Base-by-base conservation (phyloP, 1,140 invertebrate species). In the Bicyclus anynana region DNA sequence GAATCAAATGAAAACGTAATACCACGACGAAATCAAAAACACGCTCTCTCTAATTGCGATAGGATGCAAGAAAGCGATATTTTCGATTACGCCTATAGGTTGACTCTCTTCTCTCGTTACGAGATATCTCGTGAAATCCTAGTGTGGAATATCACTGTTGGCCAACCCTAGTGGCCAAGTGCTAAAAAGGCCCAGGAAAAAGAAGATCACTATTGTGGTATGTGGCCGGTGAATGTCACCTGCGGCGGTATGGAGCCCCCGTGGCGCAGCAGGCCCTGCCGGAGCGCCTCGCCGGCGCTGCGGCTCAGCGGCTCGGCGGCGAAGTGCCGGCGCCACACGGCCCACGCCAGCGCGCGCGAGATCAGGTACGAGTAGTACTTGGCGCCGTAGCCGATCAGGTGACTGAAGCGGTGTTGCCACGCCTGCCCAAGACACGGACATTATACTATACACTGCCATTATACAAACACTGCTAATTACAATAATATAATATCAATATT, bases 311-410 rank as follows among this genome's bases (percentile, higher is more conserved):
- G 98, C 83, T 98, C 93, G 0, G 89, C 75, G 72, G 94, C 91
- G 74, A 99, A 99, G 73, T 95, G 94, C 14, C 92, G 92, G 69
- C 97, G 93, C 98, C 98, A 99, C 61, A 98, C 97, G 90, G 94
- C 94, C 20, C 96, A 95, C 0, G 98, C 97, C 33, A 99, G 93
- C 16, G 97, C 96, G 67, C 96, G 92, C 0, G 98, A 99, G 72
- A 99, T 94, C 44, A 99, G 89, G 89, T 99, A 99, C 0, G 98
- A 96, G 84, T 99, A 99, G 89, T 99, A 99, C 87, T 98, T 99
- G 0, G 97, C 97, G 23, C 98, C 98, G 86, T 99, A 99, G 2
- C 97, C 97, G 5, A 99, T 96, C 23, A 99, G 88, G 89, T 99
- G 98, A 54, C 97, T 95, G 90, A 99, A 99, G 46, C 98, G 91